Percentiles rank a stretch among this genome's conserved stretches.
phyloP scores from a whole-genome alignment of 1,140 invertebrate genomes.

The Drosophila chauvacae region DNA sequence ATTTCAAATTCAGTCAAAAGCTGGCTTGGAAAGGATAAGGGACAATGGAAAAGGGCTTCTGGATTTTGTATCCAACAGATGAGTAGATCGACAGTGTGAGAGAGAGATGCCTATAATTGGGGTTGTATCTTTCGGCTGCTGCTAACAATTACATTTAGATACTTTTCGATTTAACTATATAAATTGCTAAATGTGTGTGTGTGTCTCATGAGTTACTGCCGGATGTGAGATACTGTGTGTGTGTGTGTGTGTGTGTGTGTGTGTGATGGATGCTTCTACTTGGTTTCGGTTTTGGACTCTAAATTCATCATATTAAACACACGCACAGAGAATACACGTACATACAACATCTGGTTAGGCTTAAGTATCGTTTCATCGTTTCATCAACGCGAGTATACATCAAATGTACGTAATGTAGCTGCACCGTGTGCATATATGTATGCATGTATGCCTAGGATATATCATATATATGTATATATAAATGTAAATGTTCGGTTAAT shows the following conservation, averaged over 20 bases:
- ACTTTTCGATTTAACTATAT: constrained; percentile 37
- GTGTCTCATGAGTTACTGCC: background rate
- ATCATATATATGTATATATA: constrained; percentile 43
- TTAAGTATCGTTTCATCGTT: constrained; percentile 32
- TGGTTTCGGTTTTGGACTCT: constrained; percentile 5
- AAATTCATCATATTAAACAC: constrained; percentile 40
- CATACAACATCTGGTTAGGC: constrained; percentile 46
- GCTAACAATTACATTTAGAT: constrained; percentile 50
- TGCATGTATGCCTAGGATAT: constrained; percentile 41
- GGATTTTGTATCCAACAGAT: constrained; percentile 18
- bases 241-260: constrained; percentile 6
- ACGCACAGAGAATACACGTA: constrained; percentile 40
- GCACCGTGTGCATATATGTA: constrained; percentile 25
- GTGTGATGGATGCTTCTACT: constrained; percentile 4
- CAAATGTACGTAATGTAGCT: constrained; percentile 43
- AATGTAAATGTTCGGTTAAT: constrained; percentile 54
- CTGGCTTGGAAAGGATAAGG: constrained; percentile 1
- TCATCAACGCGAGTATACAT: constrained; percentile 46
- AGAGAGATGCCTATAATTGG: constrained; percentile 34
- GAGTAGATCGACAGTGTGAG: constrained; percentile 7
- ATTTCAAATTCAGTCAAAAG: constrained; percentile 57
- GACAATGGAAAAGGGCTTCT: background rate
- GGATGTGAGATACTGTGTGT: constrained; percentile 2
- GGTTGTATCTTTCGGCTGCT: constrained; percentile 21
- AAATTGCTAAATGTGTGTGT: constrained; percentile 25